Evolutionary conservation across 2,797 vertebrate species (phyloP).

Genomic region (Tympanoctomys barrerae): DNA sequence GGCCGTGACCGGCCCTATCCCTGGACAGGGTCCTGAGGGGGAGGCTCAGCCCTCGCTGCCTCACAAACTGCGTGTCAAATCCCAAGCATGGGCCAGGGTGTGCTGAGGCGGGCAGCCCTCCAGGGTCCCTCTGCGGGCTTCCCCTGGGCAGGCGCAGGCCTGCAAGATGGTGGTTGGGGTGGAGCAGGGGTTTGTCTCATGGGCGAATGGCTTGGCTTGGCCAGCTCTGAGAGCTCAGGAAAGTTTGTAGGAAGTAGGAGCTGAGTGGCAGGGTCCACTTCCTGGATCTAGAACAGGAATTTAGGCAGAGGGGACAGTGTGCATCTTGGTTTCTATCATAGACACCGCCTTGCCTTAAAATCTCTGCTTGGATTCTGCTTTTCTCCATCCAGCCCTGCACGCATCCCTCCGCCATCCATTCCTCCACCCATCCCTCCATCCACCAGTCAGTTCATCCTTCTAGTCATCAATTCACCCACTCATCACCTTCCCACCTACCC

Average conservation of each 20-base stretch:
- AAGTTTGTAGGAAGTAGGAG: not conserved
- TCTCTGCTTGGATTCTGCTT: not conserved
- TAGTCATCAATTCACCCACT: no score
- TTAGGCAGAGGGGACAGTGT: not conserved
- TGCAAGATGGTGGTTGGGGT: not conserved
- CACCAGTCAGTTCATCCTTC: no score
- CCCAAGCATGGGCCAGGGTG: slow-evolving; percentile 36
- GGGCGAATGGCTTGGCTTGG: not conserved
- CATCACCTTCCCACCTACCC: not conserved
- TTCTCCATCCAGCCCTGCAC: not conserved
- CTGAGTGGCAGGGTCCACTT: not conserved
- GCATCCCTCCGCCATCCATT: not conserved
- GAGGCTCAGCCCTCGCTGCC: slow-evolving; percentile 84
- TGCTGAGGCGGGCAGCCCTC: slow-evolving; percentile 1
- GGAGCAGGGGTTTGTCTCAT: not conserved
- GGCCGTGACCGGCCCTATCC: not conserved
- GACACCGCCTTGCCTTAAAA: not conserved
- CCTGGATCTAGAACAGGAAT: not conserved
- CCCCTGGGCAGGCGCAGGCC: not conserved
- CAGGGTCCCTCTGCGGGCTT: slow-evolving; percentile 60
- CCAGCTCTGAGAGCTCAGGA: not conserved
- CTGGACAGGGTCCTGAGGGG: slow-evolving; percentile 32
- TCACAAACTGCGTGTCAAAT: slow-evolving; percentile 90
- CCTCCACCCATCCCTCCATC: not conserved
- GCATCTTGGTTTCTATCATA: not conserved